A percentile compares a stretch with the other conserved stretches of the same genome.
These are phyloP conservation scores for Helicoverpa armigera DNA, from an alignment of 1,140 invertebrate species.

Conservation along the genomic window DNA sequence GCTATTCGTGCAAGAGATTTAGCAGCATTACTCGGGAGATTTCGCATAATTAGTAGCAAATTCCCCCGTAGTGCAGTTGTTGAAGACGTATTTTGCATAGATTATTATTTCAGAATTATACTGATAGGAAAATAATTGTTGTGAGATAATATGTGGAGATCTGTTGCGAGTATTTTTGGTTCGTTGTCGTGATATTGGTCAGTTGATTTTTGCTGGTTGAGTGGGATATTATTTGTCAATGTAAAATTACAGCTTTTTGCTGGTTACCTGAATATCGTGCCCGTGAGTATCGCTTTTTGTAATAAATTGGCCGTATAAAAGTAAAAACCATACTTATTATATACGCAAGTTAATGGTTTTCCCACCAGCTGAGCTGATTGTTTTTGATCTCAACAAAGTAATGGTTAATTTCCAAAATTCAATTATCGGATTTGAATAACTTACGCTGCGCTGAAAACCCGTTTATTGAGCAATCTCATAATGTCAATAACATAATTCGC, in stretches of 20 bases:
- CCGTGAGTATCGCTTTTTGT: too few species aligned
- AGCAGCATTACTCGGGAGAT: constrained; percentile 24
- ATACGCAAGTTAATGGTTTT: background rate
- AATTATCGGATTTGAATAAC: constrained; percentile 7
- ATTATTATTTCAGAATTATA: constrained; percentile 8
- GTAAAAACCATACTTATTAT: background rate
- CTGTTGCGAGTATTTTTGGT: too few species aligned
- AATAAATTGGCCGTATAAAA: background rate
- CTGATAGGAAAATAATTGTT: constrained; percentile 7
- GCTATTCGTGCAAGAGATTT: constrained; percentile 32
- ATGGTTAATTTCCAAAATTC: background rate
- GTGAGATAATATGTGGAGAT: background rate
- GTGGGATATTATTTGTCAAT: too few species aligned
- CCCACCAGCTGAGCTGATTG: background rate
- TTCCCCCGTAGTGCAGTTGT: constrained; percentile 19
- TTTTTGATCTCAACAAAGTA: constrained; percentile 1
- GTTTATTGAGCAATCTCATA: constrained; percentile 3
- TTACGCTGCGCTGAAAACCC: background rate
- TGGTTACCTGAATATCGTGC: background rate
- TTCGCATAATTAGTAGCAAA: constrained; percentile 26
- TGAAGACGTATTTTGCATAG: constrained; percentile 12
- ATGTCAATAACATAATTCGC: background rate
- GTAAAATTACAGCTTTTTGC: too few species aligned
- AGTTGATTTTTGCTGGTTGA: too few species aligned
- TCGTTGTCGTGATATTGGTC: too few species aligned